Base-by-base conservation (phyloP, 2,888 invertebrate species). In the Megamerina dolium region DNA sequence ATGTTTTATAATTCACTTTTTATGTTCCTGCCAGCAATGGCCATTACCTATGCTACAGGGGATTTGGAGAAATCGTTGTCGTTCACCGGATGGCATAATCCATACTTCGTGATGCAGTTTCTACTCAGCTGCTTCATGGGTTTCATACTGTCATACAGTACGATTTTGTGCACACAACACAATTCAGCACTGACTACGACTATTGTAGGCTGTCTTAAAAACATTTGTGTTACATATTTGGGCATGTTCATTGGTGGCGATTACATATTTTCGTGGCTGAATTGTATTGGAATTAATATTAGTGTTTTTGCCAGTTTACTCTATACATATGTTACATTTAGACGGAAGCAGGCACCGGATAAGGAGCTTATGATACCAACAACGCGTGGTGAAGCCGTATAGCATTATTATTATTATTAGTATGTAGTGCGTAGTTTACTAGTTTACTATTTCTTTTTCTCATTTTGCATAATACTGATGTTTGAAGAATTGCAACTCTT, bases 111-210 rank as follows among this genome's bases (percentile, higher is more conserved):
- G 19, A 54, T 77, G 8, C 87, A 89, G 68, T 97, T 99, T 70
- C 55, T 83, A 1, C 69, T 90, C 57, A 95, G 96, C 0, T 97
- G 96, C 72, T 74, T 94, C 10, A 94, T 99, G 92, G 97, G 99
- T 1, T 97, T 97, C 70, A 76, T 99, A 36, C 75, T 99, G 38
- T 91, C 90, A 33, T 97, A 95, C 69, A 90, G 94, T 66, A 89
- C 94, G 12, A 87, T 99, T 60, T 70, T 97, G 31, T 99, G 99
- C 73, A 99, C 97, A 1, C 84, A 88, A 59, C 83, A 89, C 70
- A 99, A 99, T 72, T 96, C 96, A 44, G 96, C 99, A n/a, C 75
- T 99, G 36, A 99, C 99, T 0, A 99, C 99, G 1, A 95, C 96
- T 5, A 95, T 99, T 47, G 91, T 99, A 53, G 99, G 99, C 5